Evolutionary conservation across 2,888 invertebrate genomes (phyloP).

Genomic region (Seira musarum): DNA sequence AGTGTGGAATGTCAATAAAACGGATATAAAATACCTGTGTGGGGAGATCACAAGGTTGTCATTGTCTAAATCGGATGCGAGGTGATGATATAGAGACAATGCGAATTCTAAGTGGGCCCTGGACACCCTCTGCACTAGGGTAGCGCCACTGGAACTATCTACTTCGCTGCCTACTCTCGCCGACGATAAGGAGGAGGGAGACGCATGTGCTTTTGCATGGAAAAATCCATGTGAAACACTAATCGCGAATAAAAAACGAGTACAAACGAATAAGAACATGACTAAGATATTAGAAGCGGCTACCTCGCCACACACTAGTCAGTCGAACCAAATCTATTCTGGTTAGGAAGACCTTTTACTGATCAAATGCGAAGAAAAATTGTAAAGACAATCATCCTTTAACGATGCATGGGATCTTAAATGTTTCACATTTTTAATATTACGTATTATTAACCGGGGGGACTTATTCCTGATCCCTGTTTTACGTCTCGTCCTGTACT

Average conservation of each 20-base stretch:
- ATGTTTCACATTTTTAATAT: too few relatives aligned
- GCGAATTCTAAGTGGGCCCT: slow-evolving; percentile 71
- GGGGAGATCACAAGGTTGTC: slow-evolving; percentile 70
- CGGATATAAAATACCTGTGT: slow-evolving; percentile 61
- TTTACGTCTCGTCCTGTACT: too few relatives aligned
- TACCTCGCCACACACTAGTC: slow-evolving; percentile 4
- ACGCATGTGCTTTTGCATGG: not conserved
- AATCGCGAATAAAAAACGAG: not conserved
- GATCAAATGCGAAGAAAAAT: too few relatives aligned
- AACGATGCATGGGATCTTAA: too few relatives aligned
- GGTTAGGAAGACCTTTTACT: too few relatives aligned
- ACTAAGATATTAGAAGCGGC: not conserved
- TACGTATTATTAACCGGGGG: too few relatives aligned
- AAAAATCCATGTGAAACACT: not conserved
- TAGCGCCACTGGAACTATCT: not conserved
- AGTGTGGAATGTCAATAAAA: too few relatives aligned
- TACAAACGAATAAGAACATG: slow-evolving; percentile 1
- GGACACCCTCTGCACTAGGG: slow-evolving; percentile 58
- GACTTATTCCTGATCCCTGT: too few relatives aligned
- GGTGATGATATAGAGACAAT: slow-evolving; percentile 68
- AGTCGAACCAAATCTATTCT: too few relatives aligned
- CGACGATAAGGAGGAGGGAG: not conserved
- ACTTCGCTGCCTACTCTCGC: not conserved
- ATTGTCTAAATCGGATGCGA: slow-evolving; percentile 66
- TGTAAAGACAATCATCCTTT: too few relatives aligned